These are phyloP conservation scores for Tribolium madens DNA, from an alignment of 1,140 invertebrate genomes.

Conservation along the genomic window DNA sequence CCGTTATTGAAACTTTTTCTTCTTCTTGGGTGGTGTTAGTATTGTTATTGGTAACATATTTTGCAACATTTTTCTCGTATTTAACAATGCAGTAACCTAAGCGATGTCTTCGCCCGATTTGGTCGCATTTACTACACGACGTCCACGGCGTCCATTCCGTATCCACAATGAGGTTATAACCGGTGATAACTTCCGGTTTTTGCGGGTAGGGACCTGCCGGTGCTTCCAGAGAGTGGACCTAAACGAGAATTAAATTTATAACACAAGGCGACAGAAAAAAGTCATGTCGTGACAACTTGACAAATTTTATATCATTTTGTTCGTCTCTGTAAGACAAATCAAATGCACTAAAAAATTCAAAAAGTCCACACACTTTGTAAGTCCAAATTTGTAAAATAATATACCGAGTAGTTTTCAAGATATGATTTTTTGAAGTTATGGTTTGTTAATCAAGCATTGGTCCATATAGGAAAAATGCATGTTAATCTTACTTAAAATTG, in stretches of 20 bases:
- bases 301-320: no score
- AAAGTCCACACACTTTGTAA: no score
- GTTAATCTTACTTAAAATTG: no score
- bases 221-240: constrained; percentile 61
- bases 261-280: no score
- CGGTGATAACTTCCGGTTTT: constrained; percentile 56
- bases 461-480: no score
- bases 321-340: no score
- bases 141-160: constrained; percentile 73
- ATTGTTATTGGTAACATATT: constrained; percentile 6
- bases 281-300: no score
- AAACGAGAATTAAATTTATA: constrained; percentile 9
- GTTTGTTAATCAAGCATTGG: no score
- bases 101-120: constrained; percentile 68
- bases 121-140: constrained; percentile 73
- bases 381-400: no score
- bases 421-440: no score
- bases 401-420: no score
- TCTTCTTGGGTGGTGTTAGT: background rate
- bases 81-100: constrained; percentile 72
- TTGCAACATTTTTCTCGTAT: constrained; percentile 38
- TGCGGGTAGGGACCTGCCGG: constrained; percentile 55
- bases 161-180: constrained; percentile 65
- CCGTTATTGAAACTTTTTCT: background rate
- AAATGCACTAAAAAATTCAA: no score